These are phyloP conservation scores for Nyctibius bracteatus DNA, from an alignment of 2,113 vertebrate species.

Conservation along the genomic window DNA sequence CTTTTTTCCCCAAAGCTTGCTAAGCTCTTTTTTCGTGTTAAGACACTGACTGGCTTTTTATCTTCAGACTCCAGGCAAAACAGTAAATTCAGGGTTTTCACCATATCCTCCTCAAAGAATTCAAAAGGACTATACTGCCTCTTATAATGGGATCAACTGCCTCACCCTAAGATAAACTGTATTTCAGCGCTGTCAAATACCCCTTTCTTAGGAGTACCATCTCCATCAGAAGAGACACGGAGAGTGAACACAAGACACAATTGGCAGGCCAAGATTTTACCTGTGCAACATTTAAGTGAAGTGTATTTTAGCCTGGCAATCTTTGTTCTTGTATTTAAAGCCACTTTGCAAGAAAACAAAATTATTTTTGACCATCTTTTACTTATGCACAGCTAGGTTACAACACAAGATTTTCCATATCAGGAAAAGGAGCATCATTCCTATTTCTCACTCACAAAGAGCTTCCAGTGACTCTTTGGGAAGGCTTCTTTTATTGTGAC, in stretches of 20 bases:
- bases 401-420: neutral
- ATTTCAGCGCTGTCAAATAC: neutral
- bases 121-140: neutral
- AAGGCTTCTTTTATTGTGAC: neutral
- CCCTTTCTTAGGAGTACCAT: neutral
- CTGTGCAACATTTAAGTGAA: neutral
- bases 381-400: neutral
- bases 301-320: neutral
- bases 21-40: neutral
- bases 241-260: neutral
- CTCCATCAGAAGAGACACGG: accelerated
- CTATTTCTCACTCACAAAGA: neutral
- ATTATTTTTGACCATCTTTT: neutral
- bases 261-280: neutral
- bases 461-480: neutral
- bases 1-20: neutral
- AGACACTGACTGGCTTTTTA: neutral
- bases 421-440: neutral
- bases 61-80: neutral
- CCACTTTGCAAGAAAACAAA: neutral
- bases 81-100: neutral
- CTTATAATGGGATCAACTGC: neutral
- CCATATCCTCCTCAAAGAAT: neutral
- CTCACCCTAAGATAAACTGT: neutral
- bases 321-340: neutral